Base-by-base conservation (phyloP, 2,797 vertebrate genomes). In the Sylvia borin region DNA sequence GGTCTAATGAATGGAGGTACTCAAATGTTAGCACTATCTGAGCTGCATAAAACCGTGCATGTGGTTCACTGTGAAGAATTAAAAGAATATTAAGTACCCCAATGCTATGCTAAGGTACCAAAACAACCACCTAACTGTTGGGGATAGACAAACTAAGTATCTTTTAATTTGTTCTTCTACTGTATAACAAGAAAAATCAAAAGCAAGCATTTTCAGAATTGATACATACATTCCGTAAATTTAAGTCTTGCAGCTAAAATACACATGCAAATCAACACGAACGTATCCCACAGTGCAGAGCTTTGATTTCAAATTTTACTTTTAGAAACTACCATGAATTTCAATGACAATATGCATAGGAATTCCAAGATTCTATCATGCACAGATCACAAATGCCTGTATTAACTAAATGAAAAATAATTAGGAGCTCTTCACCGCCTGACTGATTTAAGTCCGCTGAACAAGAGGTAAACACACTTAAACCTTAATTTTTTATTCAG, bases 1-100 rank as follows among this genome's bases (percentile, higher is more conserved):
- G 99, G 98, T 99, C 99, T 98, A 99, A 97, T 78, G 99, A 99
- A 98, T 99, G 99, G 97, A 99, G 99, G 98, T 99, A 99, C 99
- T 99, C 99, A 95, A 99, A 99, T 60, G 99, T 99, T 97, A 99
- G 98, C 96, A 99, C 99, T 97, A 99, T 99, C 98, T 99, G 99
- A 98, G 99, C 99, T 98, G 99, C 99, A 98, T 99, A 99, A 98
- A 99, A 99, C 94, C 99, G 98, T 96, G 99, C 99, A 95, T 99
- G 99, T 92, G 99, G 98, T 98, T 99, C 99, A 98, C 99, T 99
- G 96, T 57, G 96, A 97, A 96, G 92, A 97, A 97, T 92, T 64
- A 91, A 96, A 96, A 96, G 21, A 97, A 40, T 58, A 92, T 85
- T 96, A 91, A 84, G 47, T 58, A 95, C 17, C 65, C 22, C 94